Evolutionary conservation across 2,797 vertebrate species (phyloP).

Genomic region (Borostomias antarcticus): DNA sequence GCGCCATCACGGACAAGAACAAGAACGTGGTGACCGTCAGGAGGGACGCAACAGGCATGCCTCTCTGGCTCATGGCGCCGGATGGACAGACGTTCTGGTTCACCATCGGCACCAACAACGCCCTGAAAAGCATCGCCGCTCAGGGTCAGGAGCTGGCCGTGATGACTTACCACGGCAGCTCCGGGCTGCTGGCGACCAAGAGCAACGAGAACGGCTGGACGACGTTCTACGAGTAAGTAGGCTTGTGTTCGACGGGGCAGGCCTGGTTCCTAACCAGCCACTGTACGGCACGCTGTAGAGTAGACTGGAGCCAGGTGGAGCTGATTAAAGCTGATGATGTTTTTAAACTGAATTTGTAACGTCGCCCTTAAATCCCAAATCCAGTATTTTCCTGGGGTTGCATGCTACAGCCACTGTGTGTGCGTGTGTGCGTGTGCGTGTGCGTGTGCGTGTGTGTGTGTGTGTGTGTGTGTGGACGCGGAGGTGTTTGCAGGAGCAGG

Average conservation of each 20-base stretch:
- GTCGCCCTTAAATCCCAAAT: slow-evolving; percentile 30
- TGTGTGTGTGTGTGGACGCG: too few relatives aligned
- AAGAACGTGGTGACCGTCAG: slow-evolving; percentile 88
- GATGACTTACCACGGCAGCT: slow-evolving; percentile 97
- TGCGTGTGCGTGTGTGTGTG: too few relatives aligned
- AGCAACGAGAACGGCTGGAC: slow-evolving; percentile 98
- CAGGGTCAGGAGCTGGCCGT: slow-evolving; percentile 92
- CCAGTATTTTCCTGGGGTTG: too few relatives aligned
- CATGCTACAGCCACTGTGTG: too few relatives aligned
- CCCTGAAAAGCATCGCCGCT: slow-evolving; percentile 89
- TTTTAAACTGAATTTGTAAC: slow-evolving; percentile 11
- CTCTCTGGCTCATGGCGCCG: slow-evolving; percentile 91
- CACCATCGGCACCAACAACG: slow-evolving; percentile 95
- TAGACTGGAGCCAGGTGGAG: slow-evolving; percentile 28
- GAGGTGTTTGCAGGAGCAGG: too few relatives aligned
- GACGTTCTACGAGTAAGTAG: slow-evolving; percentile 97
- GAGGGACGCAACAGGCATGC: slow-evolving; percentile 92
- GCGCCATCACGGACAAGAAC: slow-evolving; percentile 90
- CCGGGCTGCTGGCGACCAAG: slow-evolving; percentile 94
- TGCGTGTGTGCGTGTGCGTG: too few relatives aligned
- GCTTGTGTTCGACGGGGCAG: slow-evolving; percentile 11
- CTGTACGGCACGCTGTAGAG: neutral
- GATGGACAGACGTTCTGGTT: slow-evolving; percentile 97
- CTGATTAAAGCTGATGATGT: slow-evolving; percentile 28
- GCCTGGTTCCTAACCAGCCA: slow-evolving; percentile 12